Base-by-base conservation (phyloP, 2,797 vertebrate species). In the Pagetopsis macropterus region DNA sequence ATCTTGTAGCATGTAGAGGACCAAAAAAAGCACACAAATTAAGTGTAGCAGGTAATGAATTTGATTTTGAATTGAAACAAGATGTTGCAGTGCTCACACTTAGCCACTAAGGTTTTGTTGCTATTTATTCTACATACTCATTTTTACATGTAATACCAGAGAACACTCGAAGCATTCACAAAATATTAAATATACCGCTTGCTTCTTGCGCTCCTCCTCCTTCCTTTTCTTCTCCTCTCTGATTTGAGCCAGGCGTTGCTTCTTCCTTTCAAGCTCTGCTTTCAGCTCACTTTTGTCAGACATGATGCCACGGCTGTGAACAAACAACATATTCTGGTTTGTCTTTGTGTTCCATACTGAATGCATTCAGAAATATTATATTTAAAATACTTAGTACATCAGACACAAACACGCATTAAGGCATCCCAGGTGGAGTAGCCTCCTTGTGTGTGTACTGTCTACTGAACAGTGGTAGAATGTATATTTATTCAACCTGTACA, bases 231-330 rank as follows among this genome's bases (percentile, higher is more conserved):
- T 99, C 89, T 99, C 97, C 86, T 99, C 97, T 91, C 98, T 93
- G 90, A 99, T 99, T 90, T 99, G 98, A 75, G 97, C 97, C 88
- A 99, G 92, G 2, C 96, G 96, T 67, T 98, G 98, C 70, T 99
- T 99, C 94, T 99, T 99, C 69, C 98, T 95, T 85, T 99, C 97
- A 78, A 99, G 91, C 87, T 99, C 98, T 0, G 98, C 98, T 92
- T 99, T 99, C 89, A 99, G 92, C 78, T 99, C 98, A 86, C 97
- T 99, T 95, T 99, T 99, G 92, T 99, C 98, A 60, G 98, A 99
- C 98, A 99, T 99, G 93, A 91, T 95, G 94, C 91, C 82, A 91
- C 83, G 83, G 63, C 92, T 93, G 76, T 21, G 65, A 2, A 72
- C 13, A 75, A 70, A 78, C 41, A 83, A 59, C 11, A 78, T 5